A percentile compares a stretch with the other conserved stretches of the same genome.
Evolutionary conservation across 2,113 vertebrate species (phyloP).

Genomic region (Pelecanoides urinatrix): DNA sequence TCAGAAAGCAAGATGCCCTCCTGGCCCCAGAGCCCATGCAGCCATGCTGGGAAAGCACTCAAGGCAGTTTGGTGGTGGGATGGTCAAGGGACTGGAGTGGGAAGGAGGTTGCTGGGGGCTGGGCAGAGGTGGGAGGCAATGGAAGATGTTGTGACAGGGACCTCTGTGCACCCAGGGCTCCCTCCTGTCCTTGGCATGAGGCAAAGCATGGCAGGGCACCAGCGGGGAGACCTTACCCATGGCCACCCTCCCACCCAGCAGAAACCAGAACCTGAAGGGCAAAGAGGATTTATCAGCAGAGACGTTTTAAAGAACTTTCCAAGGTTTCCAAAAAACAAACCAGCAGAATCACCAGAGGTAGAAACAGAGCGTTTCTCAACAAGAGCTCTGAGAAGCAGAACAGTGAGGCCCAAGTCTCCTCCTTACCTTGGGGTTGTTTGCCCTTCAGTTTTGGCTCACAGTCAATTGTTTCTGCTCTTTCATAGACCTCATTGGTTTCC

Average conservation of each 20-base stretch:
- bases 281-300: conserved; percentile 52
- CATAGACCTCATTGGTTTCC: conserved; percentile 93
- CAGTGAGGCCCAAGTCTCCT: conserved; percentile 6
- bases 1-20: neutral
- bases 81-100: neutral
- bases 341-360: conserved; percentile 33
- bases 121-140: neutral
- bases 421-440: conserved; percentile 80
- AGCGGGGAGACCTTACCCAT: neutral
- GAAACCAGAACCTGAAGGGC: conserved; percentile 66
- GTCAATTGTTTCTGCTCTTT: conserved; percentile 76
- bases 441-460: conserved; percentile 77
- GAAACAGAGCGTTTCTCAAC: conserved; percentile 39
- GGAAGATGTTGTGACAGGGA: neutral
- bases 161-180: neutral
- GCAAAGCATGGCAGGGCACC: conserved; percentile 7
- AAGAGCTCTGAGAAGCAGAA: conserved; percentile 49
- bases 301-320: conserved; percentile 36
- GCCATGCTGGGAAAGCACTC: conserved; percentile 7
- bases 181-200: neutral
- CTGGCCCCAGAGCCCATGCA: conserved; percentile 1
- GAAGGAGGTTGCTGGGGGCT: neutral
- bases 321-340: conserved; percentile 37
- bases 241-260: neutral
- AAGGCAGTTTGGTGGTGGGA: neutral